These are phyloP conservation scores for Limnephilus auricula DNA, from an alignment of 2,888 invertebrate species.

Conservation along the genomic window DNA sequence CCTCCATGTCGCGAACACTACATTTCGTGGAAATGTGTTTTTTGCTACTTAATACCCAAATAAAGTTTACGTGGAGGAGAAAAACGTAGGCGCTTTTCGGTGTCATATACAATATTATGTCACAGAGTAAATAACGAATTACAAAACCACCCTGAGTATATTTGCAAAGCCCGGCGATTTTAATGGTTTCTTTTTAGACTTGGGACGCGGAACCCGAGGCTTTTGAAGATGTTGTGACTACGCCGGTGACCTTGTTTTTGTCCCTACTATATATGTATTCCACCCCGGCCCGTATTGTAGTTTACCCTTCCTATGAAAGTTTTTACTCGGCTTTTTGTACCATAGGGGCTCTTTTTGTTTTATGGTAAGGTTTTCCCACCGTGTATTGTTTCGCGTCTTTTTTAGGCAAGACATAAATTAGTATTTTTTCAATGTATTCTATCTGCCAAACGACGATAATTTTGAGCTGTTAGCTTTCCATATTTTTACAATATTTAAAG, in stretches of 20 bases:
- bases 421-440: not conserved
- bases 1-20: not conserved
- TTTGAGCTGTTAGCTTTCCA: not conserved
- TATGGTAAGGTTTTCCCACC: slow-evolving; percentile 20
- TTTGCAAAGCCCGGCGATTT: not conserved
- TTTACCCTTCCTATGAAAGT: slow-evolving; percentile 44
- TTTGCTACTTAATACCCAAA: slow-evolving; percentile 41
- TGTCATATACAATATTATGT: slow-evolving; percentile 41
- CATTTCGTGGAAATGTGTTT: slow-evolving; percentile 16
- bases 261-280: not conserved
- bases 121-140: slow-evolving; percentile 8
- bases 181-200: slow-evolving; percentile 18
- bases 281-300: slow-evolving; percentile 31
- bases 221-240: slow-evolving; percentile 21
- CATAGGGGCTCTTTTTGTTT: slow-evolving; percentile 39
- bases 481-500: not conserved
- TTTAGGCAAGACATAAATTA: not conserved
- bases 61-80: slow-evolving; percentile 20
- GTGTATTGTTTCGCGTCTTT: slow-evolving; percentile 35
- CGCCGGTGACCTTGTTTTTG: slow-evolving; percentile 41
- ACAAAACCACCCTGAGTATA: slow-evolving; percentile 11
- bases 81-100: slow-evolving; percentile 16
- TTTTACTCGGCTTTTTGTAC: slow-evolving; percentile 33
- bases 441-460: not conserved
- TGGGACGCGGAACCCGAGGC: not conserved